phyloP scores from a whole-genome alignment of 2,113 vertebrate species.

The Gambusia holbrooki region DNA sequence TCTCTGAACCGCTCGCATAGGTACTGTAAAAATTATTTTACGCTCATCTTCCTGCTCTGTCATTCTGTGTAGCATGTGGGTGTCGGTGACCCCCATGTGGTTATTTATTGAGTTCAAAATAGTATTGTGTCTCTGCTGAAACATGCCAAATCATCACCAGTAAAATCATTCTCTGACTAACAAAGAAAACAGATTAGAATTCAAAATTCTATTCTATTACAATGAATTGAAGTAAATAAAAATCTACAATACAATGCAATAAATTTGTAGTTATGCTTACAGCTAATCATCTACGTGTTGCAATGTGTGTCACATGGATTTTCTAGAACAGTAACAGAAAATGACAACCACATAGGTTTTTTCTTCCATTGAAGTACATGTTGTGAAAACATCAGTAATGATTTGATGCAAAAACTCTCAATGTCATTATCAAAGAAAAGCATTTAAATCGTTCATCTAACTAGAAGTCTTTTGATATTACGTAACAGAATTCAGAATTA shows the following conservation, averaged over 20 bases:
- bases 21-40: conserved; percentile 57
- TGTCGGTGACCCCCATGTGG: conserved; percentile 34
- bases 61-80: conserved; percentile 45
- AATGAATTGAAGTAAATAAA: background rate
- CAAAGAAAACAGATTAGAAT: background rate
- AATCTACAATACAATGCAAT: background rate
- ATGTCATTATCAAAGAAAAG: background rate
- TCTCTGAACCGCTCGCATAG: conserved; percentile 53
- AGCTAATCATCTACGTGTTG: background rate
- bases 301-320: background rate
- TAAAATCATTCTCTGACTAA: background rate
- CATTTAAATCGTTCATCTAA: background rate
- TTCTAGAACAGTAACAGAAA: background rate
- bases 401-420: background rate
- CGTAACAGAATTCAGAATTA: background rate
- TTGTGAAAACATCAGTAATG: background rate
- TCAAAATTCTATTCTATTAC: background rate
- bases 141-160: conserved; percentile 9
- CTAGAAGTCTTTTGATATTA: background rate
- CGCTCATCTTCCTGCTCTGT: conserved; percentile 39
- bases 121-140: conserved; percentile 29
- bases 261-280: background rate
- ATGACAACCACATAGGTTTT: background rate
- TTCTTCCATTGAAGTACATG: background rate
- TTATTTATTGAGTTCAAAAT: conserved; percentile 50